Evolutionary conservation across 1,140 invertebrate species (phyloP).

Genomic region (Ylistrum balloti): DNA sequence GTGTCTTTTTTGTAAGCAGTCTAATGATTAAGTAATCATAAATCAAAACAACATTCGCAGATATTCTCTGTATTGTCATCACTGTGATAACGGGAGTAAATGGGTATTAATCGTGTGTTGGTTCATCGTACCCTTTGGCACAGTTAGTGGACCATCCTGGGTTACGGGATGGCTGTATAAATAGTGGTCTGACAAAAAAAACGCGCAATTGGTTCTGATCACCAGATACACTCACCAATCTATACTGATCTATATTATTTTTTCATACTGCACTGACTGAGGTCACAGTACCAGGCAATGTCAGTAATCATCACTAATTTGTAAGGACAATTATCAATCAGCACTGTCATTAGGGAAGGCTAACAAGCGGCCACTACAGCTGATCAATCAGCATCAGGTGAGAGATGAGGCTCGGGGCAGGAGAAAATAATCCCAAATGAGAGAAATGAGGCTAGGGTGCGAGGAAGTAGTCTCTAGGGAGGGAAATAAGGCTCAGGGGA

Average conservation of each 20-base stretch:
- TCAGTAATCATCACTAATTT: constrained; percentile 40
- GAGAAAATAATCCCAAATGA: background rate
- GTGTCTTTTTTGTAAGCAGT: background rate
- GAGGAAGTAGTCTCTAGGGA: background rate
- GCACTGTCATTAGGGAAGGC: background rate
- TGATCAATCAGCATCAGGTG: background rate
- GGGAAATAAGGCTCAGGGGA: background rate
- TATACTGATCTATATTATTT: constrained; percentile 13
- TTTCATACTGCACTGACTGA: background rate
- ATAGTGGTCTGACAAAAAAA: background rate
- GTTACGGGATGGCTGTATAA: background rate
- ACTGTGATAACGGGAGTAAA: background rate
- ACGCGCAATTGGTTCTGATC: constrained; percentile 12
- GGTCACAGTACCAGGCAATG: constrained; percentile 4
- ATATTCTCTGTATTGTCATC: background rate
- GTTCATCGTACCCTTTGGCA: background rate
- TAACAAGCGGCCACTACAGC: background rate
- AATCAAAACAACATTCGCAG: background rate
- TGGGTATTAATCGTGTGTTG: constrained; percentile 24
- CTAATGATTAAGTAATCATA: background rate
- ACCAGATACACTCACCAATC: background rate
- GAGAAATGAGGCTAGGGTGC: background rate
- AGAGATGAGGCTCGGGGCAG: background rate
- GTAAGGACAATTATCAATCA: constrained; percentile 34
- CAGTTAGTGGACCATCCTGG: background rate